A percentile compares a stretch with the other conserved stretches of the same genome.
phyloP scores from a whole-genome alignment of 2,797 vertebrate genomes.

The Poeciliopsis infans region DNA sequence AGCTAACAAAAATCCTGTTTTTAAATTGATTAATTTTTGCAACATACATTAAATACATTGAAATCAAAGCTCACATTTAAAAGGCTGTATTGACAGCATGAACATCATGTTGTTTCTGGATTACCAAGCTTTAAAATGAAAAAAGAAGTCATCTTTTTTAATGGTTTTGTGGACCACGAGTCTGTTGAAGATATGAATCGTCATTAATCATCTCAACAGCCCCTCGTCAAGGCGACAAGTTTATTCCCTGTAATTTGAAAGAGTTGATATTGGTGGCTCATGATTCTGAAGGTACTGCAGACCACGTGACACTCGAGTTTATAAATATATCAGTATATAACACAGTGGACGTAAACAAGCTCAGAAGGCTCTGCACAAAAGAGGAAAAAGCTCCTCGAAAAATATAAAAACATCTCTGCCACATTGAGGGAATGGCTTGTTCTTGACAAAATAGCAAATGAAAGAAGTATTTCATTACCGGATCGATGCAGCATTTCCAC shows the following conservation, averaged over 20 bases:
- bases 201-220: no score
- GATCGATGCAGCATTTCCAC: constrained; percentile 24
- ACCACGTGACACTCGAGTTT: neutral
- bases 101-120: neutral
- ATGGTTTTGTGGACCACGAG: no score
- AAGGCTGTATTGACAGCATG: neutral
- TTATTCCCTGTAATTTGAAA: neutral
- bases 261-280: neutral
- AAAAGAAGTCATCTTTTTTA: neutral
- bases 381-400: neutral
- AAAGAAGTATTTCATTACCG: constrained; percentile 8
- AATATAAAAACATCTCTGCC: neutral
- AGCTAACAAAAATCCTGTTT: neutral
- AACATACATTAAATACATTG: neutral
- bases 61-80: neutral
- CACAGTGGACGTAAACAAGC: constrained; percentile 6
- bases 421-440: neutral
- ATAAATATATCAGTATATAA: constrained; percentile 7
- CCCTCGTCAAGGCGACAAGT: neutral
- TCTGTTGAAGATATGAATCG: no score
- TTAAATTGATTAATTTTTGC: neutral
- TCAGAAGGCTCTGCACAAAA: constrained; percentile 16
- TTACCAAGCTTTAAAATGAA: neutral
- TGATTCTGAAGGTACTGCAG: neutral
- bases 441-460: neutral